Evolutionary conservation across 1,140 invertebrate species (phyloP).

Genomic region (Drosophila punjabiensis): DNA sequence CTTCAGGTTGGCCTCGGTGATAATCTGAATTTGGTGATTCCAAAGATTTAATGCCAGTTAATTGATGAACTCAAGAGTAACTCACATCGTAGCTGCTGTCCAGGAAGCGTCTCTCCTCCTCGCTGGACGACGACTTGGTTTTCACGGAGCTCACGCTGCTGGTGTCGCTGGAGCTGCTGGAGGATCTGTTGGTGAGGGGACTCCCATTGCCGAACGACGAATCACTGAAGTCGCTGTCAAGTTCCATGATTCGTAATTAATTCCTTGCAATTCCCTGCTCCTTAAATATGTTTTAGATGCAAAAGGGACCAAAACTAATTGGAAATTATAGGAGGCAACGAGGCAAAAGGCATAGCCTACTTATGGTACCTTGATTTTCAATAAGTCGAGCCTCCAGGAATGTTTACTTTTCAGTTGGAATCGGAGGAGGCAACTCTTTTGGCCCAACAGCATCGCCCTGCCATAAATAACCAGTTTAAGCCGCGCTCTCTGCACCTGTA

Average conservation of each 20-base stretch:
- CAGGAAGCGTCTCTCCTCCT: slow-evolving; percentile 12
- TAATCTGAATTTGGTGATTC: slow-evolving; percentile 18
- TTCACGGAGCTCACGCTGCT: neutral
- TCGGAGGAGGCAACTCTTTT: slow-evolving; percentile 34
- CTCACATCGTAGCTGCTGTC: slow-evolving; percentile 43
- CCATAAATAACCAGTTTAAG: slow-evolving; percentile 78
- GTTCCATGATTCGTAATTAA: slow-evolving; percentile 15
- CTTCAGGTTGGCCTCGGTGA: slow-evolving; percentile 31
- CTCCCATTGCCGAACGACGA: slow-evolving; percentile 33
- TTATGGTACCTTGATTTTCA: slow-evolving; percentile 11
- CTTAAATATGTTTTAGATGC: neutral
- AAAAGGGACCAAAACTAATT: slow-evolving; percentile 24
- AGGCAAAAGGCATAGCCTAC: slow-evolving; percentile 7
- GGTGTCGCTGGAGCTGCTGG: slow-evolving; percentile 20
- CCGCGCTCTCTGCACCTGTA: slow-evolving; percentile 57
- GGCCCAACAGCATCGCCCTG: slow-evolving; percentile 3
- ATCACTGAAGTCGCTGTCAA: slow-evolving; percentile 38
- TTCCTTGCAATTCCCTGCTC: neutral
- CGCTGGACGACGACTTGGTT: neutral
- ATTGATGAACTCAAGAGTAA: neutral
- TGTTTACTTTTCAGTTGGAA: neutral
- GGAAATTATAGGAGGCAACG: slow-evolving; percentile 20
- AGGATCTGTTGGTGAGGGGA: slow-evolving; percentile 26
- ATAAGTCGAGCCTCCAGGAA: neutral
- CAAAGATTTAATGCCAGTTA: neutral